phyloP scores from a whole-genome alignment of 1,140 invertebrate genomes.

The Aphaenogaster rudis region DNA sequence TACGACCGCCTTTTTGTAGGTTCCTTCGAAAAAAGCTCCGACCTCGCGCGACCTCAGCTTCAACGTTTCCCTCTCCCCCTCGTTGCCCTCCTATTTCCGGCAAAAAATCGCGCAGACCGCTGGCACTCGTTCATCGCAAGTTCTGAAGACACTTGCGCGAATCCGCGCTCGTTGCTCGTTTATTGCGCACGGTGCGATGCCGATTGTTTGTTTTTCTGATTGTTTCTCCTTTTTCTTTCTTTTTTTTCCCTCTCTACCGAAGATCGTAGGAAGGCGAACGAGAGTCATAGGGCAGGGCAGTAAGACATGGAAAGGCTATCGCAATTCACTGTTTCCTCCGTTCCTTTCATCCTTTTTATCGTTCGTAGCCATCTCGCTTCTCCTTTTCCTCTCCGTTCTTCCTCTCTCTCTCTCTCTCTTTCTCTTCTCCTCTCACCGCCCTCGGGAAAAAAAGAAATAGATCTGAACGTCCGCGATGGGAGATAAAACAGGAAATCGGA shows the following conservation, averaged over 20 bases:
- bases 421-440: constrained; percentile 31
- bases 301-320: constrained; percentile 78
- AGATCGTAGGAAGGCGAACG: constrained; percentile 65
- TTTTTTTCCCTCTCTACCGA: neutral
- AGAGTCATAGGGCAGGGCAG: constrained; percentile 74
- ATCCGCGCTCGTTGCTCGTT: constrained; percentile 3
- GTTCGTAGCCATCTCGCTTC: constrained; percentile 49
- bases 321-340: constrained; percentile 68
- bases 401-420: constrained; percentile 14
- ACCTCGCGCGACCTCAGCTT: constrained; percentile 64
- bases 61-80: constrained; percentile 43
- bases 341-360: constrained; percentile 53
- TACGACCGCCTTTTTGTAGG: constrained; percentile 39
- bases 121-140: neutral
- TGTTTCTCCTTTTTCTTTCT: neutral
- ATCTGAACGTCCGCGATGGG: constrained; percentile 43
- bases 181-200: neutral
- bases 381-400: neutral
- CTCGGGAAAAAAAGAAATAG: constrained; percentile 54
- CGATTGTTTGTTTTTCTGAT: constrained; percentile 8
- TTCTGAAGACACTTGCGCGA: neutral
- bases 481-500: constrained; percentile 40
- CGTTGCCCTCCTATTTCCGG: constrained; percentile 38
- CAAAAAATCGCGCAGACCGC: neutral
- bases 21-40: constrained; percentile 64